Percentiles rank a stretch among this genome's conserved stretches.
Evolutionary conservation across 2,888 invertebrate genomes (phyloP).

Genomic region (Orthosia gracilis): DNA sequence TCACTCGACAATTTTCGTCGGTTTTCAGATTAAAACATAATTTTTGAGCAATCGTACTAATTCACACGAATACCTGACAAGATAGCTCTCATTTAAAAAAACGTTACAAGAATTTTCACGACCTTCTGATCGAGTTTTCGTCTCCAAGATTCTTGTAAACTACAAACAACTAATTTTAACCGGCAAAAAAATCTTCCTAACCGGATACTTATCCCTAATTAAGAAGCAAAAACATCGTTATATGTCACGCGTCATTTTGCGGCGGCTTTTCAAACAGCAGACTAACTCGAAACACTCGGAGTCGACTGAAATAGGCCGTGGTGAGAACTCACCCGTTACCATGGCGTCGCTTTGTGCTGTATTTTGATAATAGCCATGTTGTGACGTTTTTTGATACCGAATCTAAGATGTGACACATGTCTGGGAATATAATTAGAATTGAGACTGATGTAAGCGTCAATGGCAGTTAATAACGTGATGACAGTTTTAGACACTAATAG

Average conservation of each 20-base stretch:
- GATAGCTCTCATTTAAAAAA: neutral
- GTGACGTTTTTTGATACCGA: conserved; percentile 65
- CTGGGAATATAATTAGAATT: conserved; percentile 48
- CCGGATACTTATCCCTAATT: conserved; percentile 89
- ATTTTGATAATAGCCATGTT: conserved; percentile 79
- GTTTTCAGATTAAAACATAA: conserved; percentile 14
- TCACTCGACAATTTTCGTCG: conserved; percentile 38
- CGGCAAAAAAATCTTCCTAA: conserved; percentile 69
- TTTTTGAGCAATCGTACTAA: neutral
- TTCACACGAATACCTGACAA: neutral
- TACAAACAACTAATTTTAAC: conserved; percentile 49
- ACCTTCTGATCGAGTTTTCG: neutral
- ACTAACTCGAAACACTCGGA: conserved; percentile 66
- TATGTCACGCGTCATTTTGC: conserved; percentile 83
- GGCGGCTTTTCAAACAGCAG: conserved; percentile 75
- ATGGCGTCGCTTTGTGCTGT: conserved; percentile 74
- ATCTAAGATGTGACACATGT: conserved; percentile 62
- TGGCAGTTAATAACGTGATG: conserved; percentile 22
- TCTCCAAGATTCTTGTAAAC: conserved; percentile 2
- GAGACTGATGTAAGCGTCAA: conserved; percentile 43
- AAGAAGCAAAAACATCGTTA: conserved; percentile 84
- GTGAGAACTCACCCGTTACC: conserved; percentile 83
- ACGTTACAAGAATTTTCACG: neutral
- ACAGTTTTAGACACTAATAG: conserved; percentile 7
- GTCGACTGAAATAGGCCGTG: conserved; percentile 80